Percentiles rank a stretch among this genome's conserved stretches.
These are phyloP conservation scores for Zaprionus lineosus DNA, from an alignment of 2,888 invertebrate species.

Conservation along the genomic window DNA sequence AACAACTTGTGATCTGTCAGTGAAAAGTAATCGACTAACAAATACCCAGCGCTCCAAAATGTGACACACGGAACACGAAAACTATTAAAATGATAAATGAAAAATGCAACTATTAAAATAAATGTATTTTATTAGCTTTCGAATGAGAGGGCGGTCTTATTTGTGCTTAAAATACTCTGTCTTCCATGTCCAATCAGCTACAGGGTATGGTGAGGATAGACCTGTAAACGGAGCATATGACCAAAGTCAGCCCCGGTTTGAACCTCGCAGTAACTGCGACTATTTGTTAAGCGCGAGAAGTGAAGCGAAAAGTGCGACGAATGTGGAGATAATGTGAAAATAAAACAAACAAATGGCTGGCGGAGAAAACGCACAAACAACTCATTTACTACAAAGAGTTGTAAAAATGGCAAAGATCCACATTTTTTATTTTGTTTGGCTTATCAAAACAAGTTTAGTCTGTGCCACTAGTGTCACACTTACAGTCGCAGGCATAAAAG, in stretches of 20 bases:
- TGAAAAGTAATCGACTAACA: too few relatives aligned
- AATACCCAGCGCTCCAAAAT: too few relatives aligned
- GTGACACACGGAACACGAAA: too few relatives aligned
- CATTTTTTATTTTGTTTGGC: conserved; percentile 15
- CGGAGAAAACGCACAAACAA: conserved; percentile 32
- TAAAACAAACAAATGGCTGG: conserved; percentile 26
- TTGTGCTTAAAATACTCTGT: too few relatives aligned
- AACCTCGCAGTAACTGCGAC: conserved; percentile 23
- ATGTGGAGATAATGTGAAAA: conserved; percentile 60
- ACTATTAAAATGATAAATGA: too few relatives aligned
- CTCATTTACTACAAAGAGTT: conserved; percentile 5
- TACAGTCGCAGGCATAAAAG: conserved; percentile 40
- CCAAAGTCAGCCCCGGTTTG: conserved; percentile 13
- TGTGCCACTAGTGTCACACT: conserved; percentile 25
- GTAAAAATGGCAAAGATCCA: conserved; percentile 4
- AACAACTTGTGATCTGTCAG: too few relatives aligned
- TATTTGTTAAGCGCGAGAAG: conserved; percentile 60
- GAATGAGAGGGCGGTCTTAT: too few relatives aligned
- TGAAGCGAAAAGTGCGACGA: conserved; percentile 67
- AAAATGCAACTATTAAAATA: too few relatives aligned
- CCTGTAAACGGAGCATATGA: conserved; percentile 29
- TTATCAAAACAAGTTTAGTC: conserved; percentile 59
- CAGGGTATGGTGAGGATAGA: background rate
- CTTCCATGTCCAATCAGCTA: too few relatives aligned
- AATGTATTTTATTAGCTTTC: too few relatives aligned